Evolutionary conservation across 2,888 invertebrate species (phyloP), one percentile per base, ranked within the genome.

Genomic region (Lithophane leautieri): DNA sequence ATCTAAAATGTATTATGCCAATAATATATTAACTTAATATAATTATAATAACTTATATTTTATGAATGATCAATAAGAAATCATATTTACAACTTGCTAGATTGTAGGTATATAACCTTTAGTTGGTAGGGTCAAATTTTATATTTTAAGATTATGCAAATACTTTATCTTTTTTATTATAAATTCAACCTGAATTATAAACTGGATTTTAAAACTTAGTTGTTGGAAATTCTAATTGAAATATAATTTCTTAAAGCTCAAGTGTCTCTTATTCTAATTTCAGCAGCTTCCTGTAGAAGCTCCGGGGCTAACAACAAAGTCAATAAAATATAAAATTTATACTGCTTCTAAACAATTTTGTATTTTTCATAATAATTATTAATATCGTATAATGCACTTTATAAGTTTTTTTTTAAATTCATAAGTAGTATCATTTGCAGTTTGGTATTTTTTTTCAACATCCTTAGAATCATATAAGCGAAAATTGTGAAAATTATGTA

Each of bases 1-100:
- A 67, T 60, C 70, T 77, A 81, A 73, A 81, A 84, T 79, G 70
- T 91, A 92, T 92, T 92, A 92, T 92, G 91, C 89, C 82, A 85
- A 91, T 89, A 88, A 71, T 74, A 81, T 84, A 83, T 79, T 73
- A 84, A 86, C 76, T 84, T 83, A 87, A 70, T 68, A 75, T 82
- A 84, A 72, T 79, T 79, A 60, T 25, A 42, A 19, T 70, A 79
- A 86, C 62, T 50, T 58, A 79, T 16, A 80, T 81, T 78, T 73
- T 85, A 83, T 56, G 40, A 80, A 50, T 70, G 52, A 69, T 70
- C 67, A 66, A 76, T 76, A 79, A 77, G 78, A 87, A 85, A 87
- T 81, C 76, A 87, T 87, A 87, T 83, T 81, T 79, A 69, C 66
- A 65, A 52, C 8, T 40, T 25, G 1, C 3, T 22, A n/a, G 8